phyloP scores from a whole-genome alignment of 1,140 invertebrate genomes.

The Drosophila sucinea region DNA sequence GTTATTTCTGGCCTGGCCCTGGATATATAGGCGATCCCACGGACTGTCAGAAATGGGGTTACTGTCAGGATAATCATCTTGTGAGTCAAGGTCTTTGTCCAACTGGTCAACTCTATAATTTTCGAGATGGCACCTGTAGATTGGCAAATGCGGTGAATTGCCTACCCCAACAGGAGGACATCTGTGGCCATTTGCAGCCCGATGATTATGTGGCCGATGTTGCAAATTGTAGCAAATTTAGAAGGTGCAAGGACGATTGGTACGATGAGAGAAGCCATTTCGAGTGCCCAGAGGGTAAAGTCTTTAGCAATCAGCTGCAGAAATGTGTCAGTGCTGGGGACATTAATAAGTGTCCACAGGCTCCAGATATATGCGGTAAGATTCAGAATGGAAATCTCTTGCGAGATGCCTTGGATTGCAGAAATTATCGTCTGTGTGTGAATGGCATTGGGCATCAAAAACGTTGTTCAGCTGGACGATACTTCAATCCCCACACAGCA shows the following conservation, averaged over 20 bases:
- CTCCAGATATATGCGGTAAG: slow-evolving; percentile 31
- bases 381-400: slow-evolving; percentile 32
- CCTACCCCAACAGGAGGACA: slow-evolving; percentile 24
- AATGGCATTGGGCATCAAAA: slow-evolving; percentile 28
- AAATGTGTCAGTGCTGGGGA: slow-evolving; percentile 24
- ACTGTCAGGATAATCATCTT: slow-evolving; percentile 36
- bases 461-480: slow-evolving; percentile 40
- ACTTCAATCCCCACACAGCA: slow-evolving; percentile 40
- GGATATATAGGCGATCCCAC: slow-evolving; percentile 44
- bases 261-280: slow-evolving; percentile 2
- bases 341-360: slow-evolving; percentile 36
- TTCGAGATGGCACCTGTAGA: slow-evolving; percentile 33
- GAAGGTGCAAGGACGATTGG: slow-evolving; percentile 17
- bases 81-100: slow-evolving; percentile 11
- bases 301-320: slow-evolving; percentile 49
- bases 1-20: slow-evolving; percentile 32
- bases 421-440: slow-evolving; percentile 33
- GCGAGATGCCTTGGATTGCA: slow-evolving; percentile 36
- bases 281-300: slow-evolving; percentile 17
- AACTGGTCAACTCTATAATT: slow-evolving; percentile 27
- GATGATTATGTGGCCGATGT: slow-evolving; percentile 37
- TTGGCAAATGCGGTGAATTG: slow-evolving; percentile 8
- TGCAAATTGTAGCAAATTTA: slow-evolving; percentile 31
- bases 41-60: slow-evolving; percentile 46
- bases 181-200: slow-evolving; percentile 11